These are phyloP conservation scores for Pantherophis vulpinus DNA, from an alignment of 2,797 vertebrate genomes.

Conservation along the genomic window DNA sequence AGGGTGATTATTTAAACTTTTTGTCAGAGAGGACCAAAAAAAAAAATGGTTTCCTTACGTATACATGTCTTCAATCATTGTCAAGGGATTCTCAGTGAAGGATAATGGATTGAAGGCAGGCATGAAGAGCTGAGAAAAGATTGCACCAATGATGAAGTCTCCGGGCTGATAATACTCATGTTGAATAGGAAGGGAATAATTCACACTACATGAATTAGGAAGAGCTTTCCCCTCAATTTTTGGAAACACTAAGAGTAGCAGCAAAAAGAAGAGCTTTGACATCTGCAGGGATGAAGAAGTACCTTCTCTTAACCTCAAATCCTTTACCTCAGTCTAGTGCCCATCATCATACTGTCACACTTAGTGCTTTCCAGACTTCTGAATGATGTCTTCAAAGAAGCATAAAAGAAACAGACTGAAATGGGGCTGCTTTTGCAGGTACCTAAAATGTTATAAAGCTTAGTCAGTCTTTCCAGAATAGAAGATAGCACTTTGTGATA, in stretches of 20 bases:
- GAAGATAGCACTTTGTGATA: background rate
- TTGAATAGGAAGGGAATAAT: background rate
- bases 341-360: too few species aligned
- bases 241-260: background rate
- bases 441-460: background rate
- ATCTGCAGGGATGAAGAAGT: background rate
- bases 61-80: background rate
- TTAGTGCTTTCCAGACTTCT: background rate
- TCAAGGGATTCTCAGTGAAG: background rate
- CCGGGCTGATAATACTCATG: background rate
- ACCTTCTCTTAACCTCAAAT: background rate
- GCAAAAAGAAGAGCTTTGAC: background rate
- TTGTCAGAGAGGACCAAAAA: too few species aligned
- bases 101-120: background rate
- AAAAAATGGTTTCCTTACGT: background rate
- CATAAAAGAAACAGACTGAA: background rate
- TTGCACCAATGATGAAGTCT: background rate
- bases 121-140: slow-evolving; percentile 15
- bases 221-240: background rate
- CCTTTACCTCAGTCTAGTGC: too few species aligned
- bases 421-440: background rate
- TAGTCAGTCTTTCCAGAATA: background rate
- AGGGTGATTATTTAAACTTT: background rate
- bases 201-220: background rate
- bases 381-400: too few species aligned